Evolutionary conservation across 2,113 vertebrate genomes (phyloP).

Genomic region (Etheostoma cragini): DNA sequence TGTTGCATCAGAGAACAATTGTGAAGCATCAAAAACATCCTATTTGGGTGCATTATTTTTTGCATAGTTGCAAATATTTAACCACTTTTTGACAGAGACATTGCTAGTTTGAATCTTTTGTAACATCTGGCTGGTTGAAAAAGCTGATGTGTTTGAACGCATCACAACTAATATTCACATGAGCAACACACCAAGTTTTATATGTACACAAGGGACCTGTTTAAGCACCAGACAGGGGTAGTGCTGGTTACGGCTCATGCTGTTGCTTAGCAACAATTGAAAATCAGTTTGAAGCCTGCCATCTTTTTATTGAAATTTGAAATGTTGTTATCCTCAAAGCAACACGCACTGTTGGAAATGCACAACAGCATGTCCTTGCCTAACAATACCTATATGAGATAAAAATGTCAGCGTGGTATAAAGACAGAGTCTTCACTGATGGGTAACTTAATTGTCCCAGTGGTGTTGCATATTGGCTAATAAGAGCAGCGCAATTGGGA

Average conservation of each 20-base stretch:
- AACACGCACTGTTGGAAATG: slow-evolving; percentile 13
- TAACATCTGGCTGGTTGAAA: neutral
- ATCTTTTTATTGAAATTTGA: slow-evolving; percentile 54
- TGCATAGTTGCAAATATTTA: neutral
- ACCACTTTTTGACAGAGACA: neutral
- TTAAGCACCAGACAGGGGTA: slow-evolving; percentile 43
- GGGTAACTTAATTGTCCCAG: slow-evolving; percentile 29
- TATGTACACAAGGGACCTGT: slow-evolving; percentile 13
- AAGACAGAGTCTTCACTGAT: slow-evolving; percentile 41
- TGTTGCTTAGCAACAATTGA: slow-evolving; percentile 79
- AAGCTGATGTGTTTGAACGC: slow-evolving; percentile 9
- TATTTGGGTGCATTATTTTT: neutral
- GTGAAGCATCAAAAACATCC: slow-evolving; percentile 1
- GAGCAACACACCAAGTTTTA: slow-evolving; percentile 32
- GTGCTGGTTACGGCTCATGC: slow-evolving; percentile 54
- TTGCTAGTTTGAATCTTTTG: slow-evolving; percentile 3
- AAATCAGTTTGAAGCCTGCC: slow-evolving; percentile 53
- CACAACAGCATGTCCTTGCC: slow-evolving; percentile 22
- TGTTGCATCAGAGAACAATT: slow-evolving; percentile 10
- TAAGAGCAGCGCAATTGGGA: slow-evolving; percentile 39
- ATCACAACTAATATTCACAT: slow-evolving; percentile 10
- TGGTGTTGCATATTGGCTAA: slow-evolving; percentile 24
- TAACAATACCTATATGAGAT: slow-evolving; percentile 27
- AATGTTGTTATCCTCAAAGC: slow-evolving; percentile 68
- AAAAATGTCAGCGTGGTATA: slow-evolving; percentile 44